Evolutionary conservation across 2,888 invertebrate species (phyloP).

Genomic region (Sesia apiformis): DNA sequence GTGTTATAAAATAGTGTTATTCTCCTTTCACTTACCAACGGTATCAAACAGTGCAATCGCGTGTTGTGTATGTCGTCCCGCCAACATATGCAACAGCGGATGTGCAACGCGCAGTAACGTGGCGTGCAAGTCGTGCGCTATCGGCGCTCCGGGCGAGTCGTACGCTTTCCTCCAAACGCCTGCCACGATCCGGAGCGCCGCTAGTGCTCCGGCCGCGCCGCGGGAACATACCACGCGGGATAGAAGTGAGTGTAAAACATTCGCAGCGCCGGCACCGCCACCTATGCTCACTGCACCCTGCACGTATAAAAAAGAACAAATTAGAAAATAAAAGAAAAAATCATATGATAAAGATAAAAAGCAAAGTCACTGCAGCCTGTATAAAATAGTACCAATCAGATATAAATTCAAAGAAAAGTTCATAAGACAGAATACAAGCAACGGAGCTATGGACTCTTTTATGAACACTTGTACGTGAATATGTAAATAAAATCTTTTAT

Average conservation of each 20-base stretch:
- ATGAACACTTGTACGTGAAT: too few species aligned
- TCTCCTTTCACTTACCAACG: conserved; percentile 34
- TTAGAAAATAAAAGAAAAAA: too few species aligned
- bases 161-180: conserved; percentile 82
- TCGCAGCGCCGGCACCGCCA: conserved; percentile 52
- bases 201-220: conserved; percentile 37
- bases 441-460: too few species aligned
- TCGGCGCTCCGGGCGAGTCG: conserved; percentile 76
- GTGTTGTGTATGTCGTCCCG: conserved; percentile 75
- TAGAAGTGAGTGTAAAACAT: conserved; percentile 45
- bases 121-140: conserved; percentile 30
- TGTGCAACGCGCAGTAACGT: conserved; percentile 80
- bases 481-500: too few species aligned
- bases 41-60: conserved; percentile 84
- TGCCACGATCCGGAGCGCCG: conserved; percentile 55
- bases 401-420: too few species aligned
- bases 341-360: not conserved
- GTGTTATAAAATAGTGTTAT: too few species aligned
- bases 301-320: not conserved
- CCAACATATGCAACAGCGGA: conserved; percentile 80
- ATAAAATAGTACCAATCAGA: too few species aligned
- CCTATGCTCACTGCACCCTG: conserved; percentile 51
- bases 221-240: conserved; percentile 52
- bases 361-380: not conserved
- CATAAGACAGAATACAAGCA: too few species aligned